Evolutionary conservation across 37 sponge, comb jelly and placozoan genomes (phyloP), one percentile per base, ranked within the genome.

Genomic region (Geodia barretti): DNA sequence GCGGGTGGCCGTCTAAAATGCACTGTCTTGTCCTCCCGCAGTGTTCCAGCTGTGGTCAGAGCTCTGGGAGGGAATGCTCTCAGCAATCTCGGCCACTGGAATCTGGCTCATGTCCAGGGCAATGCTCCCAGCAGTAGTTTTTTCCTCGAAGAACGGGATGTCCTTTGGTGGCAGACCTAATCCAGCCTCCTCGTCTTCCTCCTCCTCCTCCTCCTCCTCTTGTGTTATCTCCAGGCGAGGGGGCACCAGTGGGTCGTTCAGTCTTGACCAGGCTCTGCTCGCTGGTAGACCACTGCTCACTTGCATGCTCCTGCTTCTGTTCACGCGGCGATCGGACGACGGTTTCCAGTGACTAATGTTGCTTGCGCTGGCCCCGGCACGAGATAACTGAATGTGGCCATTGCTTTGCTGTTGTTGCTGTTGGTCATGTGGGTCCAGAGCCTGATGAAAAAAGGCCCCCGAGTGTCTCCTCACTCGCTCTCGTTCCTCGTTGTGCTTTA

Each of bases 91-190:
- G 1, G 25, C 68, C 34, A 33, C 34, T 31, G 68, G 68, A 31
- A 68, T 68, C 9, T 68, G 33, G 34, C 34, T 68, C 34, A 68
- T 68, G 20, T 29, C 34, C 34, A 68, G 31, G 34, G 33, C 33
- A n/a, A n/a, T n/a, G n/a, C n/a, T n/a, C 25, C 34, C 33, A 21
- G 31, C 30, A 32, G 30, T 68, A 20, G 30, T 20, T 20, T 33
- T 68, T 7, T 30, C 68, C 9, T 33, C 68, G 31, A 68, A 5
- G 68, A 33, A 33, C 8, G 83, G 83, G 29, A 83, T 65, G 58
- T 83, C 83, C 41, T 74, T 83, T 2, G 75, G 83, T 20, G 83
- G 83, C 5, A 83, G 83, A 30, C 68, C 83, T 40, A 83, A 32
- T 32, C 36, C 37, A 3, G 40, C 40, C 2, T 72, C 72, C 4